A percentile compares a stretch with the other conserved stretches of the same genome.
Conservation (phyloP, 2,113 vertebrate genomes). For the Tachysurus vachellii region DNA sequence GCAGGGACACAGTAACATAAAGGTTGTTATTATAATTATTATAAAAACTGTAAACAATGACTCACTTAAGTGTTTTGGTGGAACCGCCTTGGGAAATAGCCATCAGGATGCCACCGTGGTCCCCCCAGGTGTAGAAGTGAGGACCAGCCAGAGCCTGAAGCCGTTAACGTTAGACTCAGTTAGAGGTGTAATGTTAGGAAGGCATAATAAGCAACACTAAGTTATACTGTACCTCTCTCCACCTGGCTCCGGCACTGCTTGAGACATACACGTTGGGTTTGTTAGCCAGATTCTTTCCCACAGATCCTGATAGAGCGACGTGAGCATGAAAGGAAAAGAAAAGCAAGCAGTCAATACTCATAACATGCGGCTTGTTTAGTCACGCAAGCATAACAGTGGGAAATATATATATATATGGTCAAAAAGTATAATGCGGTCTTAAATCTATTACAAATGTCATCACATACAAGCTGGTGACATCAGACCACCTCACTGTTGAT, state of each 20-base stretch:
- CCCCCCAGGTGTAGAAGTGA: constrained; percentile 96
- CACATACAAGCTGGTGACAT: too few species aligned
- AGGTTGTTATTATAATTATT: neutral
- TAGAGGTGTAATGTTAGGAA: neutral
- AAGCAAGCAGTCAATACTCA: neutral
- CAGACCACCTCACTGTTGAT: too few species aligned
- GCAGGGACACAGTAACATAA: neutral
- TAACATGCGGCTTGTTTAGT: neutral
- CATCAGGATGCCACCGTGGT: constrained; percentile 93
- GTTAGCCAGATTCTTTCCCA: constrained; percentile 89
- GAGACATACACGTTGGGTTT: constrained; percentile 96
- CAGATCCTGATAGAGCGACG: constrained; percentile 77
- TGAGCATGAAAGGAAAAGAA: neutral
- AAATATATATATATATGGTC: neutral
- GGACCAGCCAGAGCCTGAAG: constrained; percentile 88
- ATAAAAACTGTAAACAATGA: constrained; percentile 12
- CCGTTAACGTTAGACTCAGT: neutral
- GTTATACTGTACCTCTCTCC: constrained; percentile 87
- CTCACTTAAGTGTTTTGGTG: constrained; percentile 91
- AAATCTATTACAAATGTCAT: too few species aligned
- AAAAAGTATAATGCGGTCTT: too few species aligned
- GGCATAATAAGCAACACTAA: too few species aligned
- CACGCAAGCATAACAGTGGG: neutral
- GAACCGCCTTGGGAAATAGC: constrained; percentile 87
- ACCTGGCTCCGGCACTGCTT: constrained; percentile 88